Conservation (phyloP, 64 coral and sea anemone species). For the Exaiptasia diaphana region DNA sequence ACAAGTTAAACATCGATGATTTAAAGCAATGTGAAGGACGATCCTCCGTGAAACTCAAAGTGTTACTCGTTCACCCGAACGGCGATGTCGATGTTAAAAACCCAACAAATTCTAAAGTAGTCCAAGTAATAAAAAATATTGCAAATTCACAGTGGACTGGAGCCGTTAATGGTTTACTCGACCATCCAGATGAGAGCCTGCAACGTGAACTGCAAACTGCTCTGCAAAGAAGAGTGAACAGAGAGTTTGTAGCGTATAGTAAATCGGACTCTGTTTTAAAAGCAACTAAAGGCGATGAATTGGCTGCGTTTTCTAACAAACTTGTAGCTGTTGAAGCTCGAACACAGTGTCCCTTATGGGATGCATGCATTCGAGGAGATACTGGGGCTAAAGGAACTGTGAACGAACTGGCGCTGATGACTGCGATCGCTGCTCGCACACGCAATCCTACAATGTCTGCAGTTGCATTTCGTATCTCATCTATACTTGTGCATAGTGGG, state of each 20-base stretch:
- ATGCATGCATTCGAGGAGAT: neutral
- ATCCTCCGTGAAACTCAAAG: neutral
- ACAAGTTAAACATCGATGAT: neutral
- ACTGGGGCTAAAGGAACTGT: neutral
- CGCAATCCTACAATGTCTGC: constrained; percentile 6
- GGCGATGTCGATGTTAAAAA: constrained; percentile 21
- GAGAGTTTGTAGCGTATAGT: neutral
- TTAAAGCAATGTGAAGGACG: neutral
- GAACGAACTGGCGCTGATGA: neutral
- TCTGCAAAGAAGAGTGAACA: neutral
- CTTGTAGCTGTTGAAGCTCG: neutral
- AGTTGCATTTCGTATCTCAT: neutral
- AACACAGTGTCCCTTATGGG: neutral
- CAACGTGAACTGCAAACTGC: neutral
- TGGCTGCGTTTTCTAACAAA: neutral
- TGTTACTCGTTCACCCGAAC: constrained; percentile 37
- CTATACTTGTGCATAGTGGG: constrained; percentile 6
- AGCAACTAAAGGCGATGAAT: neutral
- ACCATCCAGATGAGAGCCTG: neutral
- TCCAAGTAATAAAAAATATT: constrained; percentile 25
- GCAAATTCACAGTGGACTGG: constrained; percentile 30
- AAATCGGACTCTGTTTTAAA: neutral
- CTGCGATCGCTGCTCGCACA: neutral
- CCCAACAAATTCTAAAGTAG: neutral
- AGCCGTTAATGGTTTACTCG: constrained; percentile 31